Evolutionary conservation across 2,888 invertebrate genomes (phyloP).

Genomic region (Nemapogon koenigi): DNA sequence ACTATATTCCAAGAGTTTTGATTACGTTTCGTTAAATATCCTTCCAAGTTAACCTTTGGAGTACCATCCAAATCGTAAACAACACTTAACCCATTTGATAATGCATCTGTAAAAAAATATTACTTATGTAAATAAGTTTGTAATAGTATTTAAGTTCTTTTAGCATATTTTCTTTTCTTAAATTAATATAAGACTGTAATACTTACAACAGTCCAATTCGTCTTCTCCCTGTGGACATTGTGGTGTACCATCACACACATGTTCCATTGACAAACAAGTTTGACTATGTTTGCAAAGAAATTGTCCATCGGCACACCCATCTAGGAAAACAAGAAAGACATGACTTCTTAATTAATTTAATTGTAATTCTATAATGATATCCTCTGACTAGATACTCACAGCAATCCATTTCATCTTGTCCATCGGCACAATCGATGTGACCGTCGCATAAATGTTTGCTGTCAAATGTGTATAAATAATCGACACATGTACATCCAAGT

Average conservation of each 20-base stretch:
- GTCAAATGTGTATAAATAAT: slow-evolving; percentile 62
- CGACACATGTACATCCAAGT: slow-evolving; percentile 73
- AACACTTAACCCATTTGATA: slow-evolving; percentile 70
- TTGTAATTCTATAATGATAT: not conserved
- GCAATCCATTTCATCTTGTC: slow-evolving; percentile 77
- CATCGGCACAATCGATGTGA: slow-evolving; percentile 73
- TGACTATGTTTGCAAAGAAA: slow-evolving; percentile 71
- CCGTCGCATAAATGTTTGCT: slow-evolving; percentile 76
- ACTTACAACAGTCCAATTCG: slow-evolving; percentile 80
- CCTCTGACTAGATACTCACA: slow-evolving; percentile 48
- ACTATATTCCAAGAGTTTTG: slow-evolving; percentile 70
- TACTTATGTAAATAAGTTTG: not conserved
- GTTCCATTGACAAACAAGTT: slow-evolving; percentile 65
- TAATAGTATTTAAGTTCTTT: not conserved
- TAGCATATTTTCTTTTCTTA: not conserved
- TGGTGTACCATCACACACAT: slow-evolving; percentile 68
- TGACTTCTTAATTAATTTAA: not conserved
- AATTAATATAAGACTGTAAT: not conserved
- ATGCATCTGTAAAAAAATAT: slow-evolving; percentile 62
- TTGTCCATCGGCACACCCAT: slow-evolving; percentile 58
- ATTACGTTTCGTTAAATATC: slow-evolving; percentile 68
- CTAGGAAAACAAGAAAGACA: too few relatives aligned
- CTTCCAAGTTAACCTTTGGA: slow-evolving; percentile 65
- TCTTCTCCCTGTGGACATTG: slow-evolving; percentile 78
- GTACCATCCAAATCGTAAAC: slow-evolving; percentile 65